These are phyloP conservation scores for Adelges cooleyi DNA, from an alignment of 1,140 invertebrate genomes.

Conservation along the genomic window DNA sequence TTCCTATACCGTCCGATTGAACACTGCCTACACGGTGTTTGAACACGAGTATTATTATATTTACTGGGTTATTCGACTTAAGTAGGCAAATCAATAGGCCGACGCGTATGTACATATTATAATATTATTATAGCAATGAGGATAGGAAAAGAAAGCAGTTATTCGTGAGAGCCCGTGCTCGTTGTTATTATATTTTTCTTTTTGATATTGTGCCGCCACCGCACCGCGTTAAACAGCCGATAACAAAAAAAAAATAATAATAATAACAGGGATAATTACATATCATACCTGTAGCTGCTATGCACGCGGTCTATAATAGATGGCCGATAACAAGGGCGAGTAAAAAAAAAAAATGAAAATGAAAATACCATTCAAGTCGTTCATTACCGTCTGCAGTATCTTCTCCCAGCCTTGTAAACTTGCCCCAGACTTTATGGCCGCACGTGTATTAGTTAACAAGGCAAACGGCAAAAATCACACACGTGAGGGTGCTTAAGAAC, in stretches of 20 bases:
- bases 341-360: neutral
- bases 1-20: no score
- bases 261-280: constrained; percentile 15
- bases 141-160: no score
- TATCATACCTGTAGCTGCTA: neutral
- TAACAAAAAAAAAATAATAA: constrained; percentile 8
- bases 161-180: constrained; percentile 1
- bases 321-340: neutral
- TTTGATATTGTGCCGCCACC: constrained; percentile 7
- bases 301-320: neutral
- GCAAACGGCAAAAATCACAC: no score
- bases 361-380: neutral
- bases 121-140: no score
- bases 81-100: no score
- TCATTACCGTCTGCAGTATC: neutral
- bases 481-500: no score
- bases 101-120: no score
- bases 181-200: neutral
- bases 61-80: no score
- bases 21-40: no score
- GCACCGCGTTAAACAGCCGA: constrained; percentile 16
- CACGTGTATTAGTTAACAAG: no score
- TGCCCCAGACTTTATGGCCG: neutral
- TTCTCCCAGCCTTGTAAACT: neutral
- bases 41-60: no score